These are phyloP conservation scores for Pachyuromys duprasi DNA, from an alignment of 2,797 vertebrate species.

Conservation along the genomic window DNA sequence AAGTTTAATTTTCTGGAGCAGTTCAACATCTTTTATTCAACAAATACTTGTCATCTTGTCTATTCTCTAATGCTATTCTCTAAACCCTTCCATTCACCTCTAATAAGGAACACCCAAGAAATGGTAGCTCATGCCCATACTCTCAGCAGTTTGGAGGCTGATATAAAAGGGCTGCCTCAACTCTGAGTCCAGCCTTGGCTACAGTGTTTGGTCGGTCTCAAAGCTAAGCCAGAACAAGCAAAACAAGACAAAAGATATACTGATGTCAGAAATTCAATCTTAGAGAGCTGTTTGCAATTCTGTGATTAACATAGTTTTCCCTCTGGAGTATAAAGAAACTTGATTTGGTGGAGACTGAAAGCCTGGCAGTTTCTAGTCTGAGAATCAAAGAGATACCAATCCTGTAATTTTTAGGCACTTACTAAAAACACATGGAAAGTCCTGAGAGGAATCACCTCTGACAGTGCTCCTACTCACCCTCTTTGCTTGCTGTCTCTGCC, in stretches of 20 bases:
- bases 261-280: slow-evolving; percentile 53
- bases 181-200: not conserved
- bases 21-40: slow-evolving; percentile 42
- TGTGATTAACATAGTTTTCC: slow-evolving; percentile 57
- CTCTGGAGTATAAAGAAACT: slow-evolving; percentile 48
- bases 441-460: slow-evolving; percentile 9
- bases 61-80: slow-evolving; percentile 38
- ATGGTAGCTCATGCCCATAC: not conserved
- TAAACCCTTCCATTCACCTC: slow-evolving; percentile 33
- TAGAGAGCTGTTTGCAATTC: slow-evolving; percentile 60
- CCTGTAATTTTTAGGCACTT: slow-evolving; percentile 38
- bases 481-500: slow-evolving; percentile 97
- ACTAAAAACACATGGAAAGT: slow-evolving; percentile 54
- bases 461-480: slow-evolving; percentile 90
- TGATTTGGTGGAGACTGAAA: slow-evolving; percentile 61
- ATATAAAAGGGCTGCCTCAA: not conserved
- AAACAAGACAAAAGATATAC: not conserved
- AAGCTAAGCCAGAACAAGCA: not conserved
- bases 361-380: slow-evolving; percentile 49
- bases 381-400: slow-evolving; percentile 19
- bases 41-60: slow-evolving; percentile 37
- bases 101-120: not conserved
- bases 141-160: not conserved
- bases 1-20: slow-evolving; percentile 52
- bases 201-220: not conserved